phyloP scores from a whole-genome alignment of 2,888 invertebrate genomes.

The Plusia festucae region DNA sequence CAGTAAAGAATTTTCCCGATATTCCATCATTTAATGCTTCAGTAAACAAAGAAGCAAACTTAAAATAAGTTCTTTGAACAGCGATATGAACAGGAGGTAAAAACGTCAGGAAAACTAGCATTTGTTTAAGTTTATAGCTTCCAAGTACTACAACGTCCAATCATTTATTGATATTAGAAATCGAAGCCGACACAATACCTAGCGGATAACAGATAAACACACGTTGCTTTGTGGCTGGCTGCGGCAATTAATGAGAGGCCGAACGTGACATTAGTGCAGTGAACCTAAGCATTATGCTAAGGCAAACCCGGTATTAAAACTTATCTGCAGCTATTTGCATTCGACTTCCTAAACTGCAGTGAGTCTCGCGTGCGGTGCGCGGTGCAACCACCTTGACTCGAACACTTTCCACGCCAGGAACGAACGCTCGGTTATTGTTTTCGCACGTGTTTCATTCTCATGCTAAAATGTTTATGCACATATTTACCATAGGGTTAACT shows the following conservation, averaged over 20 bases:
- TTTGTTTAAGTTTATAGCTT: conserved; percentile 44
- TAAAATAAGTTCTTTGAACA: not conserved
- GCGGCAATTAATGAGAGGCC: conserved; percentile 85
- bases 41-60: not conserved
- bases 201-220: conserved; percentile 74
- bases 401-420: conserved; percentile 56
- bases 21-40: too few species aligned
- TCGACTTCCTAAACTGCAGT: conserved; percentile 84
- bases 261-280: conserved; percentile 88
- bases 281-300: conserved; percentile 84
- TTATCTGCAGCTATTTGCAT: conserved; percentile 88
- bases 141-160: conserved; percentile 44
- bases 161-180: conserved; percentile 60
- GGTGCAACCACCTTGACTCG: conserved; percentile 57
- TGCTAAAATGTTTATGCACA: conserved; percentile 54
- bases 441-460: conserved; percentile 55
- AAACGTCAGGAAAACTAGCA: conserved; percentile 25
- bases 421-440: conserved; percentile 54
- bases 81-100: too few species aligned
- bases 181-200: conserved; percentile 57
- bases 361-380: conserved; percentile 64
- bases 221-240: conserved; percentile 78
- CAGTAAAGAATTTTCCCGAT: too few species aligned
- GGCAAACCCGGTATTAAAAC: conserved; percentile 85
- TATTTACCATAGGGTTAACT: conserved; percentile 51